phyloP scores from a whole-genome alignment of 2,888 invertebrate species.

The Dryococelus australis region DNA sequence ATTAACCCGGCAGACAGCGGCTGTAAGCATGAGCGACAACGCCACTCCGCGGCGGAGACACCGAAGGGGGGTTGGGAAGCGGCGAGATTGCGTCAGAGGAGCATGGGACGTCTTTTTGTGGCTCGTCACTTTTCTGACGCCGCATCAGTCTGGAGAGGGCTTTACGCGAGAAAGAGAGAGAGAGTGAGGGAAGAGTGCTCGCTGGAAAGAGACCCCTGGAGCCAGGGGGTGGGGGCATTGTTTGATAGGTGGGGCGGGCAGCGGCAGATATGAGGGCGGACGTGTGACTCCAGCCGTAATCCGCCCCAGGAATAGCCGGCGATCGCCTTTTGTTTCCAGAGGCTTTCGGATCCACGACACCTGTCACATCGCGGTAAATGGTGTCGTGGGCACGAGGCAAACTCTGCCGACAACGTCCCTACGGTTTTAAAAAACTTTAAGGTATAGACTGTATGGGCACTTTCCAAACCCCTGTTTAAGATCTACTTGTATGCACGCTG shows the following conservation, averaged over 20 bases:
- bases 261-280: neutral
- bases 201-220: no score
- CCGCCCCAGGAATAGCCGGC: neutral
- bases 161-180: neutral
- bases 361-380: neutral
- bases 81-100: neutral
- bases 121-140: conserved; percentile 16
- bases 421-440: no score
- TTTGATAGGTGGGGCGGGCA: conserved; percentile 8
- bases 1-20: conserved; percentile 16
- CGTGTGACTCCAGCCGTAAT: conserved; percentile 3
- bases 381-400: neutral
- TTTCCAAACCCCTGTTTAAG: no score
- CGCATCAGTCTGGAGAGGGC: neutral
- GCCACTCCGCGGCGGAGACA: neutral
- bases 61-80: neutral
- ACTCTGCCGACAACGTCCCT: no score
- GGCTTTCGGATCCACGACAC: neutral
- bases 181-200: no score
- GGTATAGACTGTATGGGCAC: no score
- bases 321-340: conserved; percentile 6
- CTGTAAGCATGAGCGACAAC: conserved; percentile 16
- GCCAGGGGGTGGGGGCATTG: neutral
- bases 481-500: no score
- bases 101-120: neutral